Percentiles rank a stretch among this genome's conserved stretches.
Evolutionary conservation across 2,797 vertebrate genomes (phyloP).

Genomic region (Anolis apletophallus): DNA sequence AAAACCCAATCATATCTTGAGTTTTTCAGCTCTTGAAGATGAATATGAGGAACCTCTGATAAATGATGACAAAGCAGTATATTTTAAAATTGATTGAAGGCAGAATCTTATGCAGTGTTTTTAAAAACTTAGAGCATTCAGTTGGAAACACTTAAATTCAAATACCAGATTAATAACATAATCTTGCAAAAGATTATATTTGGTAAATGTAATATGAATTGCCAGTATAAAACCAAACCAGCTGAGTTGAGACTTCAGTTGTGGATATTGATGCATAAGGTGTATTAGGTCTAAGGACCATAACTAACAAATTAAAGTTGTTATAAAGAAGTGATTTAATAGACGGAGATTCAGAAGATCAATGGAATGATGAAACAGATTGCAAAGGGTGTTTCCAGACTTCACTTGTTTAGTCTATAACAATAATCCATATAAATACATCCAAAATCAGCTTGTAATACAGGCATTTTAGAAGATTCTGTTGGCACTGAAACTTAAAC

Average conservation of each 20-base stretch:
- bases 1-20: background rate
- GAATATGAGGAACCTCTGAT: background rate
- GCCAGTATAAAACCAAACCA: background rate
- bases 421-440: conserved; percentile 5
- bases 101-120: background rate
- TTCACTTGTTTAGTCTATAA: background rate
- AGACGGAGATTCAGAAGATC: background rate
- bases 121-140: background rate
- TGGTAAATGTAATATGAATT: background rate
- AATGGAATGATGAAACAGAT: background rate
- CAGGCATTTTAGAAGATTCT: background rate
- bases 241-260: background rate
- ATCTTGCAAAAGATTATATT: background rate
- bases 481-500: background rate
- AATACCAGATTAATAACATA: background rate
- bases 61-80: background rate
- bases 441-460: background rate
- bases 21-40: background rate
- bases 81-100: background rate
- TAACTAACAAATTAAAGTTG: conserved; percentile 24
- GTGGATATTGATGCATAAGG: background rate
- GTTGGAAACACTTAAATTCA: background rate
- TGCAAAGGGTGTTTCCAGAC: conserved; percentile 8
- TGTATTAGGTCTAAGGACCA: background rate
- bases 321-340: conserved; percentile 15